Evolutionary conservation across 2,113 vertebrate genomes (phyloP).

Genomic region (Catharus fuscescens): DNA sequence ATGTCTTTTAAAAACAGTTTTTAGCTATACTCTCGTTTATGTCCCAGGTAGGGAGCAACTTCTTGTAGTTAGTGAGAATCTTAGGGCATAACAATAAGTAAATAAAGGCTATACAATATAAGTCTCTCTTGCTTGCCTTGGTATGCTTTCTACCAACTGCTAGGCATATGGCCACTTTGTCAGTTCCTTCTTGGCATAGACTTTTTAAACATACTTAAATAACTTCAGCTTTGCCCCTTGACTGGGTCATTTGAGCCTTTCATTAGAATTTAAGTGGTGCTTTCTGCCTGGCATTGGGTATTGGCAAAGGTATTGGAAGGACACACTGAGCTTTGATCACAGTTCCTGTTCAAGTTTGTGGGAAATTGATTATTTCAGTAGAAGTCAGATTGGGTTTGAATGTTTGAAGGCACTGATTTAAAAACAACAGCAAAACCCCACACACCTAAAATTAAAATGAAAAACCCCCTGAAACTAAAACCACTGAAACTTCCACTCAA

Average conservation of each 20-base stretch:
- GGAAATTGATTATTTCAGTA: neutral
- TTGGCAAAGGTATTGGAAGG: neutral
- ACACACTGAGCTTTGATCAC: neutral
- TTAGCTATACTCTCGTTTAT: neutral
- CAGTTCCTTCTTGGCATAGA: slow-evolving; percentile 12
- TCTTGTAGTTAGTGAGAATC: neutral
- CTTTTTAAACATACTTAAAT: slow-evolving; percentile 2
- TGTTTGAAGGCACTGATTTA: neutral
- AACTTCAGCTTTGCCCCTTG: slow-evolving; percentile 30
- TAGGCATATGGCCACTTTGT: slow-evolving; percentile 17
- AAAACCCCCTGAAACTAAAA: fast-evolving
- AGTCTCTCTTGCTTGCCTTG: neutral
- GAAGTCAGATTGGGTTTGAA: neutral
- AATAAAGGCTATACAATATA: neutral
- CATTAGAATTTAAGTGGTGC: neutral
- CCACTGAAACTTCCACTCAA: fast-evolving
- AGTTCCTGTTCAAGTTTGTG: neutral
- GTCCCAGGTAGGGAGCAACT: neutral
- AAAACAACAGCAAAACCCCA: neutral
- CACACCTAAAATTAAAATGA: neutral
- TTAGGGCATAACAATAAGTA: neutral
- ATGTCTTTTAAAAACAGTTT: neutral
- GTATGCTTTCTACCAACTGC: slow-evolving; percentile 11
- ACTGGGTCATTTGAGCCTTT: neutral
- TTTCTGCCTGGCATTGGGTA: neutral